Base-by-base conservation (phyloP, 2,888 invertebrate genomes). In the Mesodorylaimus sp. region DNA sequence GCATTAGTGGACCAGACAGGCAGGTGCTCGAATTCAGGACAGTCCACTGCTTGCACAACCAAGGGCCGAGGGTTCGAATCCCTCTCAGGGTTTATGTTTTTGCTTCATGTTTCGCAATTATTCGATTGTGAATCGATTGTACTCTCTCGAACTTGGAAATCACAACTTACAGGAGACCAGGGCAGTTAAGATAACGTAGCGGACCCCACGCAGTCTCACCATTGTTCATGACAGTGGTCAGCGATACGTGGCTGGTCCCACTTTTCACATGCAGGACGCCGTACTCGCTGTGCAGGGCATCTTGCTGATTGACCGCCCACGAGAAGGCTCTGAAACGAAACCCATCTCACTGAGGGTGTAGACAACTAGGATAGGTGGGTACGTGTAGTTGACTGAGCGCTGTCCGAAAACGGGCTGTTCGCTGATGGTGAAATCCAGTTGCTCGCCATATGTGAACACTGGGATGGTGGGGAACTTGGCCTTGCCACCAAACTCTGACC, bases 161-260 rank as follows among this genome's bases (percentile, higher is more conserved):
- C n/a, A n/a, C n/a, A n/a, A n/a, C n/a, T n/a, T n/a, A n/a, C n/a
- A n/a, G n/a, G n/a, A n/a, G n/a, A n/a, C n/a, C n/a, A n/a, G n/a
- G n/a, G n/a, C n/a, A n/a, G n/a, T n/a, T n/a, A n/a, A n/a, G n/a
- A n/a, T n/a, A 10, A 32, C 32, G 16, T 32, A 32, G 7, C 16
- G 10, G 32, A 32, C 16, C 32, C 32, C 7, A 32, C 32, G 32
- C 32, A 32, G 32, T 7, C 51, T 28, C 23, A 61, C 63, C 63
- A 49, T 62, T 63, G 52, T 60, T 63, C 63, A 63, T 63, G 3
- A 62, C 63, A 5, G 64, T 64, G 7, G 61, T 64, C 51, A 64
- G 48, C 1, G 63, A 59, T 19, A 58, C 61, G 45, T 58, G 56
- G 25, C 54, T 52, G 1, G 59, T 59, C 45, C 59, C 58, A 13